A percentile compares a stretch with the other conserved stretches of the same genome.
phyloP scores from a whole-genome alignment of 2,888 invertebrate genomes.

The Rambutsinella grinnellia region DNA sequence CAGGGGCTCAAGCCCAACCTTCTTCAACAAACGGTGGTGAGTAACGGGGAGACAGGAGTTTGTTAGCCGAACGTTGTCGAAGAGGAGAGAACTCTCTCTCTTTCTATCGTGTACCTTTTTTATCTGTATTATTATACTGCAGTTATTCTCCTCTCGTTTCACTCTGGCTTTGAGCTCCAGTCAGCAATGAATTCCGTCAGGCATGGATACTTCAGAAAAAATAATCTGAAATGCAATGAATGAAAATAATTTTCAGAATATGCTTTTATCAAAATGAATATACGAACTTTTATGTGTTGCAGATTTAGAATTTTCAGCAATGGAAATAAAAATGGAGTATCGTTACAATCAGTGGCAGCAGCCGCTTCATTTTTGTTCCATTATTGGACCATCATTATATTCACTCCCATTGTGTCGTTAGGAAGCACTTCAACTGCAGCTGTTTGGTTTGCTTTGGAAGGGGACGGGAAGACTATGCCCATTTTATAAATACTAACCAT shows the following conservation, averaged over 20 bases:
- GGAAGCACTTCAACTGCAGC: conserved; percentile 12
- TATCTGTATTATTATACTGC: conserved; percentile 36
- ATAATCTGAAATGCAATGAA: background rate
- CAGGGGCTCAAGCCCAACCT: conserved; percentile 55
- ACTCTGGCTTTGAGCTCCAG: too few species aligned
- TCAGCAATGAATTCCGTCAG: too few species aligned
- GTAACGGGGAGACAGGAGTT: too few species aligned
- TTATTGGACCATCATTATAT: too few species aligned
- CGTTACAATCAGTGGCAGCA: too few species aligned
- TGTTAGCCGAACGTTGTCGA: conserved; percentile 49
- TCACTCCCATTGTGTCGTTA: background rate
- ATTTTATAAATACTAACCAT: too few species aligned
- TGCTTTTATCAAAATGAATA: conserved; percentile 9
- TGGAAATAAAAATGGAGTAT: too few species aligned
- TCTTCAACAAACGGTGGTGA: conserved; percentile 42
- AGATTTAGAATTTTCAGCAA: too few species aligned
- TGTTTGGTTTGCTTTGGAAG: conserved; percentile 11
- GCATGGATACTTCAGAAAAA: too few species aligned
- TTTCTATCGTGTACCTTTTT: conserved; percentile 46
- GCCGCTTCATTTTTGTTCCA: conserved; percentile 4
- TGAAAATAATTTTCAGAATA: background rate
- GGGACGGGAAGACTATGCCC: too few species aligned
- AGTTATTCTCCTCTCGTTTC: too few species aligned
- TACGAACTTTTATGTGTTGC: too few species aligned
- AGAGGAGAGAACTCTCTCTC: conserved; percentile 23